These are phyloP conservation scores for Agrotis puta DNA, from an alignment of 2,888 invertebrate genomes.

Conservation along the genomic window DNA sequence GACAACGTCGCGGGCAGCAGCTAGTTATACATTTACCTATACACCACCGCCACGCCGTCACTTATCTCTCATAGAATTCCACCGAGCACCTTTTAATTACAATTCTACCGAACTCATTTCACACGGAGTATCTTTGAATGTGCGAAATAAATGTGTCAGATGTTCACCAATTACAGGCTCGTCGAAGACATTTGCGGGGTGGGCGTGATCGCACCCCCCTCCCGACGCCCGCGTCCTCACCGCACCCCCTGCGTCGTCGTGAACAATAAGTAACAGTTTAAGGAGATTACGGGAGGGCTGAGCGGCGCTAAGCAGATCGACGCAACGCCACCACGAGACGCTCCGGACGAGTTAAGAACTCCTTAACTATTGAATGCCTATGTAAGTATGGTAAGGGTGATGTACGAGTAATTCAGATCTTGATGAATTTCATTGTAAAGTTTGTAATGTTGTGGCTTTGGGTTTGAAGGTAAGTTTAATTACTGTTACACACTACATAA, in stretches of 20 bases:
- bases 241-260: conserved; percentile 27
- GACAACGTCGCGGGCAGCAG: too few relatives aligned
- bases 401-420: conserved; percentile 40
- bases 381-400: conserved; percentile 29
- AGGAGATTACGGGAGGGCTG: conserved; percentile 69
- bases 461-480: neutral
- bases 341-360: conserved; percentile 45
- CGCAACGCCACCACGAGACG: conserved; percentile 48
- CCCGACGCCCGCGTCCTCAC: conserved; percentile 23
- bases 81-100: conserved; percentile 40
- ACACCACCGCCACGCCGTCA: conserved; percentile 6
- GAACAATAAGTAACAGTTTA: conserved; percentile 74
- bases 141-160: conserved; percentile 59
- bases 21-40: conserved; percentile 1
- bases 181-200: conserved; percentile 62
- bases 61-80: conserved; percentile 1
- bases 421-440: conserved; percentile 55
- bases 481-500: too few relatives aligned
- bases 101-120: conserved; percentile 57
- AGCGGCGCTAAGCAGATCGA: conserved; percentile 63
- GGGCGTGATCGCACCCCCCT: conserved; percentile 68
- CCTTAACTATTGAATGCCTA: conserved; percentile 39
- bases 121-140: conserved; percentile 47
- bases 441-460: conserved; percentile 34
- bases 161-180: conserved; percentile 65